phyloP scores from a whole-genome alignment of 2,888 invertebrate species.

The Hoplodrina ambigua region DNA sequence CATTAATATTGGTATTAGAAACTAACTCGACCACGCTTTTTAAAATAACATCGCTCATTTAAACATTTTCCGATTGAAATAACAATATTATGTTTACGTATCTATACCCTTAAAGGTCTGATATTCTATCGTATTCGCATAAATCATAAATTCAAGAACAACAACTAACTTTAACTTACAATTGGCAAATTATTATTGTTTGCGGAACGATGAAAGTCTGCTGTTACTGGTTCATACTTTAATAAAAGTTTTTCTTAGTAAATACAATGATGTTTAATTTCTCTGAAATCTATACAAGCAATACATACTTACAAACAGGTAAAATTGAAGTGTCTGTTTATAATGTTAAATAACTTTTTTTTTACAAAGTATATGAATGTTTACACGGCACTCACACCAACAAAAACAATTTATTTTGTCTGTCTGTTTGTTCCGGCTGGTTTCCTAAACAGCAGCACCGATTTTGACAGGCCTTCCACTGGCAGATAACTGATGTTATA shows the following conservation, averaged over 20 bases:
- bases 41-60: neutral
- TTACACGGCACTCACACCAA: too few species aligned
- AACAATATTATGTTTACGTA: neutral
- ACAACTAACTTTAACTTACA: constrained; percentile 34
- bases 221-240: constrained; percentile 23
- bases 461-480: too few species aligned
- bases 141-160: constrained; percentile 52
- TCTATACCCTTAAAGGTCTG: neutral
- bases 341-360: too few species aligned
- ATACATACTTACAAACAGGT: too few species aligned
- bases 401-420: too few species aligned
- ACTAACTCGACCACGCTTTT: too few species aligned
- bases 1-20: too few species aligned
- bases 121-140: constrained; percentile 42
- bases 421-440: too few species aligned
- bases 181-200: constrained; percentile 50
- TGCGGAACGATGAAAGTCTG: constrained; percentile 31
- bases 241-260: constrained; percentile 25
- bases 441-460: too few species aligned
- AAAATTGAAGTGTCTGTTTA: too few species aligned
- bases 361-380: too few species aligned
- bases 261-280: neutral
- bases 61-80: neutral
- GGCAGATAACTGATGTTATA: too few species aligned
- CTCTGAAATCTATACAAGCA: neutral